Conservation (phyloP, 2,797 vertebrate genomes). For the Danio jaintianensis region DNA sequence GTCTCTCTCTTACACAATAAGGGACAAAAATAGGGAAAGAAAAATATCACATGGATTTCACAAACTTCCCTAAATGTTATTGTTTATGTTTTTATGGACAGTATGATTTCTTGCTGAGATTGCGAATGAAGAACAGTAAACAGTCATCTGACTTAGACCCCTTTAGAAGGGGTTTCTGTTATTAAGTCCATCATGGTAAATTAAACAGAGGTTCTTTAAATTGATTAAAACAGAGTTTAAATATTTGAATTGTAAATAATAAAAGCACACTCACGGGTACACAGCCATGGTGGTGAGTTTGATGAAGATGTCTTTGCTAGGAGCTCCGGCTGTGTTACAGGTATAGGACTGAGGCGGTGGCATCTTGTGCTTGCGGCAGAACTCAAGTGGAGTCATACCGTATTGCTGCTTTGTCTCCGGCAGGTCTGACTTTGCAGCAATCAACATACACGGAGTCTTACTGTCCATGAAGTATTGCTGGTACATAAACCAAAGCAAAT, state of each 20-base stretch:
- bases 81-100: background rate
- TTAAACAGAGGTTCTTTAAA: background rate
- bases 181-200: background rate
- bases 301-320: conserved; percentile 92
- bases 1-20: background rate
- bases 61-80: background rate
- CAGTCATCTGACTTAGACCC: background rate
- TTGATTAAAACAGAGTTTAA: background rate
- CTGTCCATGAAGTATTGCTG: conserved; percentile 96
- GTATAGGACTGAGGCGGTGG: conserved; percentile 95
- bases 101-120: background rate
- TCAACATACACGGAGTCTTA: conserved; percentile 91
- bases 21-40: background rate
- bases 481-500: background rate
- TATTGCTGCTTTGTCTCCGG: conserved; percentile 90
- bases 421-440: conserved; percentile 93
- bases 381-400: conserved; percentile 88
- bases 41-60: background rate
- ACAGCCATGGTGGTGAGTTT: conserved; percentile 96
- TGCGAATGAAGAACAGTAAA: conserved; percentile 6
- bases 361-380: conserved; percentile 96
- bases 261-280: conserved; percentile 90
- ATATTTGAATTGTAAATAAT: background rate
- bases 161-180: background rate
- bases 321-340: conserved; percentile 85